These are phyloP conservation scores for Pterocles burchelli DNA, from an alignment of 2,113 vertebrate genomes.

Conservation along the genomic window DNA sequence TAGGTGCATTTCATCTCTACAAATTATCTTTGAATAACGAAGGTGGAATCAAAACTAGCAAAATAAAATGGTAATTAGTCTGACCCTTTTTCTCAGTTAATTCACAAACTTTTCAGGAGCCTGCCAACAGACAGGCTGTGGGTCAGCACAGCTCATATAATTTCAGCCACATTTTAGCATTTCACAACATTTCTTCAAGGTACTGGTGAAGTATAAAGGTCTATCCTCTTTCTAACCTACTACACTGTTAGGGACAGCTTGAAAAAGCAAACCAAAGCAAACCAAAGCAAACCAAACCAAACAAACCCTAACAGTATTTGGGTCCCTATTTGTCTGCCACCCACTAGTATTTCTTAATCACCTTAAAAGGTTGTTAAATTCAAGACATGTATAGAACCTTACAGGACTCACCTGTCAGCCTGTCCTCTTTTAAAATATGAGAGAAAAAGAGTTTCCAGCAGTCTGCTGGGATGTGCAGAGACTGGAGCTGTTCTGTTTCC, in stretches of 20 bases:
- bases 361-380: not conserved
- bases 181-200: not conserved
- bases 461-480: not conserved
- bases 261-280: not conserved
- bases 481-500: not conserved
- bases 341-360: not conserved
- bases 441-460: not conserved
- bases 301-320: accelerated
- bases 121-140: not conserved
- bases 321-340: not conserved
- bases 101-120: not conserved
- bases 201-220: not conserved
- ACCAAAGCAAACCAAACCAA: not conserved
- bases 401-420: not conserved
- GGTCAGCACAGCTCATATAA: not conserved
- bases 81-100: not conserved
- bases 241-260: not conserved
- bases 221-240: not conserved
- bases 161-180: not conserved
- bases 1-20: not conserved
- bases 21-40: not conserved
- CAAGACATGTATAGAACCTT: not conserved
- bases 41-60: not conserved
- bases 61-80: not conserved
- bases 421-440: not conserved